Percentiles rank a stretch among this genome's conserved stretches.
Evolutionary conservation across 2,888 invertebrate species (phyloP).

Genomic region (Cyrtodaria siliqua): DNA sequence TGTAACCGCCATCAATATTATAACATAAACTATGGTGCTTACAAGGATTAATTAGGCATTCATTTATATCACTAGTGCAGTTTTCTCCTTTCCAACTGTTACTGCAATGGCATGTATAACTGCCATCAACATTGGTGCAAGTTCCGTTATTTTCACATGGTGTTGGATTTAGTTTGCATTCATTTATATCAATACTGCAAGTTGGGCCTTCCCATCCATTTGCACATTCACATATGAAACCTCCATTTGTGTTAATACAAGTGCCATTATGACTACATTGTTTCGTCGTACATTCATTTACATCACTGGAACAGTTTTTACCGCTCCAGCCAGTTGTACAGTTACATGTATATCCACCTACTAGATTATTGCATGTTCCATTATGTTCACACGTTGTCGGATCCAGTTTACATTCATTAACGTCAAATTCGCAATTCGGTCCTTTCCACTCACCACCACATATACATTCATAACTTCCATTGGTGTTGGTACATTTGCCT

Average conservation of each 20-base stretch:
- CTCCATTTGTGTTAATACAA: slow-evolving; percentile 33
- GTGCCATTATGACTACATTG: slow-evolving; percentile 21
- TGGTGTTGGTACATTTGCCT: background rate
- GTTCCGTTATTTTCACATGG: slow-evolving; percentile 13
- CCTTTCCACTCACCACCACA: background rate
- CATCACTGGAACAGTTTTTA: slow-evolving; percentile 19
- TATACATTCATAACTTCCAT: background rate
- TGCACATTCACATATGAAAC: background rate
- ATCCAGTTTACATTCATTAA: slow-evolving; percentile 10
- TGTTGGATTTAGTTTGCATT: background rate
- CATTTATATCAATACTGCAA: slow-evolving; percentile 25
- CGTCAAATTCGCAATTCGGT: background rate
- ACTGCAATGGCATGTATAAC: slow-evolving; percentile 7
- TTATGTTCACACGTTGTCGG: background rate
- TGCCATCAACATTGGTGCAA: slow-evolving; percentile 15
- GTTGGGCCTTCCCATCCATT: slow-evolving; percentile 1
- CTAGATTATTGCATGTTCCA: slow-evolving; percentile 21
- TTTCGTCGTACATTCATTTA: slow-evolving; percentile 30
- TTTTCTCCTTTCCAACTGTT: background rate
- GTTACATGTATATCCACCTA: slow-evolving; percentile 26
- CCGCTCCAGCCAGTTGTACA: slow-evolving; percentile 29
- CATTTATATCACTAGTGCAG: slow-evolving; percentile 10
- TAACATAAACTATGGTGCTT: slow-evolving; percentile 17
- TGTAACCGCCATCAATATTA: slow-evolving; percentile 15
- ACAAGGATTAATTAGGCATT: background rate